Base-by-base conservation (phyloP, 2,797 vertebrate genomes). In the Tinamus major region DNA sequence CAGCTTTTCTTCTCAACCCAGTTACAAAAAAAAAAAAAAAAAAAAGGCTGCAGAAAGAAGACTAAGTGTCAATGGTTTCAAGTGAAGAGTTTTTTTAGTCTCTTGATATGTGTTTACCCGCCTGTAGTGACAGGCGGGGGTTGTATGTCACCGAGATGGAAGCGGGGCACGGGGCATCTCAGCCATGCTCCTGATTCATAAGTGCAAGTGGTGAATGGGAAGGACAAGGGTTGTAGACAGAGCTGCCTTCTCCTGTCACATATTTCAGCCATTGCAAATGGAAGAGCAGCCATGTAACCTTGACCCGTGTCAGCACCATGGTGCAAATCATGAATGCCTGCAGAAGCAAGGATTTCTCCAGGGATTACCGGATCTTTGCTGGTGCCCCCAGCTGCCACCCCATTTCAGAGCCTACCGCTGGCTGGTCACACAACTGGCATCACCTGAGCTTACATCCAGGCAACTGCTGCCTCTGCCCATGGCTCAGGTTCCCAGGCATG, bases 181-280 rank as follows among this genome's bases (percentile, higher is more conserved):
- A 59, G 7, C 29, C 2, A 3, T 0, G 2, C 7, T 67, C 11
- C 35, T 56, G 48, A 5, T 53, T 2, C 1, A 6, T 3, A 24
- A 84, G 24, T 5, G 35, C 48, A 67, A 23, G 46, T 0, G 0
- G 17, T n/a, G 55, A 3, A 58, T 55, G 59, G 63, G 18, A 26
- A 69, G 41, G 7, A 26, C 39, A 29, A 42, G 78, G 59, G 37
- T 19, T 83, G 59, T 26, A 61, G 79, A 68, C 70, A 51, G 44
- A 55, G 33, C 24, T 81, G 55, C 27, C 26, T 65, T 42, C 37
- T 71, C 24, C 3, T 27, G 10, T 4, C n/a, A 4, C 1, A 2
- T 6, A 58, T n/a, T 56, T 21, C 55, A 37, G 8, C 4, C 29
- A 20, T 35, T 79, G 35, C 6, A 29, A 53, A 31, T 29, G 13